Evolutionary conservation across 2,113 vertebrate species (phyloP), one percentile per base, ranked within the genome.

Genomic region (Pteropus alecto): DNA sequence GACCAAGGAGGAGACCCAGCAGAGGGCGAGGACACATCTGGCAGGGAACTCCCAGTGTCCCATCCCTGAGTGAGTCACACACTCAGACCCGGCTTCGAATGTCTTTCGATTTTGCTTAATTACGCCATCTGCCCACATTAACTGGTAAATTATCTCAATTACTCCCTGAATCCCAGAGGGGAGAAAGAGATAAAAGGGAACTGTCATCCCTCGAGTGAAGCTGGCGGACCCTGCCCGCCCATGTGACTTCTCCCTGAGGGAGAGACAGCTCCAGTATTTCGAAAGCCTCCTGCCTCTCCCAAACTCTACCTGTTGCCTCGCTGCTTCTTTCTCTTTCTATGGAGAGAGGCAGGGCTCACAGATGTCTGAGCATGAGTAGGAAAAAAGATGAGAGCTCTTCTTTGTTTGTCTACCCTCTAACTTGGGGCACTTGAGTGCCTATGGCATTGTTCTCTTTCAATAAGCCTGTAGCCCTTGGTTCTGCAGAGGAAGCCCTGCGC

Each of bases 121-220:
- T 96, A 98, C 98, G 95, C 98, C 98, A 97, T 98, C 98, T 98
- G 98, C 95, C 96, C 98, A 97, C 97, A 97, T 96, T 96, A 98
- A 98, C 86, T 21, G 91, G 96, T 85, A 82, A 98, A 98, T 98
- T 97, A 98, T 96, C 97, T 96, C 93, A 61, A 95, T 95, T 97
- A 94, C 96, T 97, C 92, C 94, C 58, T 3, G 15, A 58, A 11
- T 97, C 94, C 97, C 98, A 16, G 28, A 7, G 92, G 97, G 96
- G 85, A 85, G 56, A 94, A 82, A 79, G 84, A 95, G 77, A 96
- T 86, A 86, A 91, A 96, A 87, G 43, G 54, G 58, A 79, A 92
- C 88, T 88, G 38, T 33, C 79, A 67, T 24, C 83, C 92, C 79
- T 33, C 8, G 92, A 43, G 76, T 95, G 94, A 93, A 43, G 7